These are phyloP conservation scores for Amblyjoppa fuscipennis DNA, from an alignment of 2,888 invertebrate species.

Conservation along the genomic window DNA sequence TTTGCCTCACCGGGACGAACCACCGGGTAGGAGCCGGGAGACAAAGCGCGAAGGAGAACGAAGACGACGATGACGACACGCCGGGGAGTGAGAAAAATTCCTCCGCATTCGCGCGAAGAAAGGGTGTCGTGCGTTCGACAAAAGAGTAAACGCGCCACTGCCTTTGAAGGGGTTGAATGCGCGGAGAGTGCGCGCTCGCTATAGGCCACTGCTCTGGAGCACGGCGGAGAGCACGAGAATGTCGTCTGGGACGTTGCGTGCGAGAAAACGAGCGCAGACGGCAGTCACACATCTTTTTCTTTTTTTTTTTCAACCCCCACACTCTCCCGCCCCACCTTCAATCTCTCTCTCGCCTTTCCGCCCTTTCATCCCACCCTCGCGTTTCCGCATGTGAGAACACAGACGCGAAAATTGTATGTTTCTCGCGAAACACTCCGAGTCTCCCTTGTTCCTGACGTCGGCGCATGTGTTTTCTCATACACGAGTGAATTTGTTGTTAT, in stretches of 20 bases:
- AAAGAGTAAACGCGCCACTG: conserved; percentile 57
- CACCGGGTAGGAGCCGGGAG: conserved; percentile 10
- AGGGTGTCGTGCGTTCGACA: conserved; percentile 24
- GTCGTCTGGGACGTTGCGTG: conserved; percentile 30
- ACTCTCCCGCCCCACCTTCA: neutral
- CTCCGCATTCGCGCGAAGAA: neutral
- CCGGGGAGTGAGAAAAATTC: conserved; percentile 3
- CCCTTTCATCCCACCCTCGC: conserved; percentile 27
- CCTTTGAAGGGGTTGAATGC: conserved; percentile 60
- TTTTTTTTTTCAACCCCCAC: neutral
- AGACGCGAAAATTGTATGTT: conserved; percentile 4
- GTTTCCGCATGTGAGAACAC: conserved; percentile 8
- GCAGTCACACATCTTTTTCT: neutral
- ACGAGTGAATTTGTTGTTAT: neutral
- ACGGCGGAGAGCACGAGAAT: conserved; percentile 2
- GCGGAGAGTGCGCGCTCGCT: conserved; percentile 2
- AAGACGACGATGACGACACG: neutral
- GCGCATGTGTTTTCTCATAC: neutral
- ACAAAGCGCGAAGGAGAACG: conserved; percentile 15
- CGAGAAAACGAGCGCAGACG: conserved; percentile 14
- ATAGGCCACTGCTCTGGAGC: neutral
- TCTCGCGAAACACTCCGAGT: neutral
- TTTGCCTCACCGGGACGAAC: conserved; percentile 15
- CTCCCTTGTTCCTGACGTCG: neutral
- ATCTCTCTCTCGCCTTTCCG: neutral